These are phyloP conservation scores for Notocelia uddmanniana DNA, from an alignment of 2,888 invertebrate species.

Conservation along the genomic window DNA sequence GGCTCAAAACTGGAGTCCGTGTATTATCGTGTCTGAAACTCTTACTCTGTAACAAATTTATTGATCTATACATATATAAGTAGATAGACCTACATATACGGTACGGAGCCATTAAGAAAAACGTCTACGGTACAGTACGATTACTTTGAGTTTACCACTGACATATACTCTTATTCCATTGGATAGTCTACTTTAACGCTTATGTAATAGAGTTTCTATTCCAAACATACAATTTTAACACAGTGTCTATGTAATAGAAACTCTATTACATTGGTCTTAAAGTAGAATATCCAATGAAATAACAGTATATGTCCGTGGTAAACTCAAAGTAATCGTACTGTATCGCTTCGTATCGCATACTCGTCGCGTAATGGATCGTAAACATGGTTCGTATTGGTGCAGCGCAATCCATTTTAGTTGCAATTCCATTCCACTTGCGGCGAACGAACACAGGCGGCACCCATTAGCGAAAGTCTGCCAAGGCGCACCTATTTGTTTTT, in stretches of 20 bases:
- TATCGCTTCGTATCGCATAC: conserved; percentile 46
- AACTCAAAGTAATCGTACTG: not conserved
- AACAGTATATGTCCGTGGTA: too few relatives aligned
- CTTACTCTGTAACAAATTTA: not conserved
- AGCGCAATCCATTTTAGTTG: conserved; percentile 72
- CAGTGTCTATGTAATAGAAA: too few relatives aligned
- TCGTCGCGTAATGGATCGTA: conserved; percentile 66
- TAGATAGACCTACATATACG: not conserved
- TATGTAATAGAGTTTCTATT: too few relatives aligned
- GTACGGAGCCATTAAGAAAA: not conserved
- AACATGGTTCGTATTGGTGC: conserved; percentile 57
- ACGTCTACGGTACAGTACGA: too few relatives aligned
- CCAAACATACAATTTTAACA: too few relatives aligned
- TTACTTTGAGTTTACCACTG: too few relatives aligned
- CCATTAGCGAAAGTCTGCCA: conserved; percentile 58
- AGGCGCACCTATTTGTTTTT: conserved; percentile 68
- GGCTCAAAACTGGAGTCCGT: too few relatives aligned
- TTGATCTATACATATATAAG: not conserved
- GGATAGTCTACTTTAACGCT: too few relatives aligned
- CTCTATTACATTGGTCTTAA: too few relatives aligned
- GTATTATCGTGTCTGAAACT: not conserved
- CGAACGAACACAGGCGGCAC: conserved; percentile 50
- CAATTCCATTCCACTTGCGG: conserved; percentile 57
- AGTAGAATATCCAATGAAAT: too few relatives aligned
- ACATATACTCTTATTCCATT: too few relatives aligned